Base-by-base conservation (phyloP, 1,140 invertebrate species). In the Heterodera carotae region DNA sequence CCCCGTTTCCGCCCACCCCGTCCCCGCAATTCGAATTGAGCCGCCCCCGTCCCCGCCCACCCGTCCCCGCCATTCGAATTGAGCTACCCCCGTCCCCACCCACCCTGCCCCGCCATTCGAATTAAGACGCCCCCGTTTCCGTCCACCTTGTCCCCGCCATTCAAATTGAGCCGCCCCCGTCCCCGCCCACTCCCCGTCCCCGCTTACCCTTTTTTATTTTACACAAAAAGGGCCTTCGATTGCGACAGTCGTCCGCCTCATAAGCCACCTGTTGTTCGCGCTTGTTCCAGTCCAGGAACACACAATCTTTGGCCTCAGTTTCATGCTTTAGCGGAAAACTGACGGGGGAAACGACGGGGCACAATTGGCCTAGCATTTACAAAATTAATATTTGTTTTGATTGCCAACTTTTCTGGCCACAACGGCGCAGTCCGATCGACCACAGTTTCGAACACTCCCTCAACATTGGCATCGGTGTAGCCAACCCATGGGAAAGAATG, bases 361-460 rank as follows among this genome's bases (percentile, higher is more conserved):
- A 56, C 15, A 56, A 18, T 56, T 43, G 39, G 48, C 8, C 48
- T 2, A 56, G 15, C 48, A 7, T 22, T 39, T 56, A 62, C 48
- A 70, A 59, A 53, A n/a, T 76, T 43, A 36, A 70, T n/a, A 72
- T 25, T n/a, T 34, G 4, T 27, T 43, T 62, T 64, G 15, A 29
- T 29, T n/a, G n/a, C 36, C 75, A 15, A 82, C 81, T 70, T 83
- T 70, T 82, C 82, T 10, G 81, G 81, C 81, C 81, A 82, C 3
- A 83, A 33, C 31, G 77, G 76, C 22, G 66, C 77, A 69, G 73
- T 83, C 48, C 48, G 36, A 53, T 80, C 70, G n/a, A 82, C 39
- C 7, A 69, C 77, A 4, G 72, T 36, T 72, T 82, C 77, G 64
- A 80, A 82, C 31, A 56, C 15, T 36, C 77, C 81, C 70, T 82